Percentiles rank a stretch among this genome's conserved stretches.
Evolutionary conservation across 1,140 invertebrate genomes (phyloP).

Genomic region (Drosophila pachea): DNA sequence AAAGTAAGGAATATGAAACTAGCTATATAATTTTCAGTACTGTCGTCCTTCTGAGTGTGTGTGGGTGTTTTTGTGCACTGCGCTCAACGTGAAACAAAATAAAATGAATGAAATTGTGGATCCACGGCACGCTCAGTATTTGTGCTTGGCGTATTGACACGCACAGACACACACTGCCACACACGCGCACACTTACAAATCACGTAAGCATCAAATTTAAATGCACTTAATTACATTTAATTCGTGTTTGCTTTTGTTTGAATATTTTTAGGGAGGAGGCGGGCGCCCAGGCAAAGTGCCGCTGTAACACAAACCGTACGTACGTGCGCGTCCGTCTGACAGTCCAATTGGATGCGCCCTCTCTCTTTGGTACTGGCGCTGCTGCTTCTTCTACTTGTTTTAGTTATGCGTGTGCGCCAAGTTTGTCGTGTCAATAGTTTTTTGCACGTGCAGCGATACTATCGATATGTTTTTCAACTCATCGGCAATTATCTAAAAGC

Average conservation of each 20-base stretch:
- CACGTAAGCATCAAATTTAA: slow-evolving; percentile 60
- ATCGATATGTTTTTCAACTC: slow-evolving; percentile 31
- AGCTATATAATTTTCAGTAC: slow-evolving; percentile 50
- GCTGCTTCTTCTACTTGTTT: slow-evolving; percentile 36
- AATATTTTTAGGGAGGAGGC: slow-evolving; percentile 27
- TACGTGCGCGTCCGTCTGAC: slow-evolving; percentile 46
- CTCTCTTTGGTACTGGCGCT: slow-evolving; percentile 12
- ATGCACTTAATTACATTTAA: slow-evolving; percentile 65
- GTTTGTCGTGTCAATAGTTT: slow-evolving; percentile 41
- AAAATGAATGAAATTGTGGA: slow-evolving; percentile 39
- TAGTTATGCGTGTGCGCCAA: slow-evolving; percentile 50
- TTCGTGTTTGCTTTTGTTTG: slow-evolving; percentile 49
- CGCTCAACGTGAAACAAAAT: slow-evolving; percentile 21
- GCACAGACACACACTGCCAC: slow-evolving; percentile 14
- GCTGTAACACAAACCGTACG: slow-evolving; percentile 47
- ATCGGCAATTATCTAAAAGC: slow-evolving; percentile 18
- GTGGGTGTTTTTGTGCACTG: slow-evolving; percentile 39
- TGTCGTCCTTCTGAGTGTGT: slow-evolving; percentile 34
- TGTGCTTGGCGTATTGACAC: not conserved
- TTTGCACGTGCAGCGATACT: slow-evolving; percentile 41
- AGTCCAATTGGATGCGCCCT: slow-evolving; percentile 41
- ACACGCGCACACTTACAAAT: slow-evolving; percentile 33
- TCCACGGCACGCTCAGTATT: slow-evolving; percentile 5
- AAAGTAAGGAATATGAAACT: slow-evolving; percentile 34
- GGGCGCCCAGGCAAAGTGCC: slow-evolving; percentile 32